Evolutionary conservation across 2,113 vertebrate genomes (phyloP).

Genomic region (Coryphaenoides rupestris): DNA sequence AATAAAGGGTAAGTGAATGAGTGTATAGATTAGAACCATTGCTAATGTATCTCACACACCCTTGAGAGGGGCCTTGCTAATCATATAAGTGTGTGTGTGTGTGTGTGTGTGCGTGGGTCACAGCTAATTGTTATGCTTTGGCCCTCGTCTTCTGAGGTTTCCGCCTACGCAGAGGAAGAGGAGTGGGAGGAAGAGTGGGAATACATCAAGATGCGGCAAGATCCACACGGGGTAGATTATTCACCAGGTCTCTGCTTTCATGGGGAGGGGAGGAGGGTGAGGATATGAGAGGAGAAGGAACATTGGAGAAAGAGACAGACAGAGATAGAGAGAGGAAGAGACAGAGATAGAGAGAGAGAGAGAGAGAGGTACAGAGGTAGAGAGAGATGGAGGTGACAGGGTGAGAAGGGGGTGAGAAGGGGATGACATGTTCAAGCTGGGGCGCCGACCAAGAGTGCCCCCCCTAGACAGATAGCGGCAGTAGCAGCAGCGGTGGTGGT

Average conservation of each 20-base stretch:
- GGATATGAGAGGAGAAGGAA: too few relatives aligned
- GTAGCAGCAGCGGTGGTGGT: too few relatives aligned
- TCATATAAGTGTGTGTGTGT: too few relatives aligned
- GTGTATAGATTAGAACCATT: too few relatives aligned
- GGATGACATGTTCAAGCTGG: neutral
- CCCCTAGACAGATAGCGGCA: too few relatives aligned
- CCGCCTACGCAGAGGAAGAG: conserved; percentile 30
- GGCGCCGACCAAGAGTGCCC: too few relatives aligned
- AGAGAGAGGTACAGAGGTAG: neutral
- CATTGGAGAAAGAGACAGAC: neutral
- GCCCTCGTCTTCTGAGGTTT: conserved; percentile 39
- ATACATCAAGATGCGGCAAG: conserved; percentile 1
- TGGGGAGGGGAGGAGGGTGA: neutral
- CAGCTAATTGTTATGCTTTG: conserved; percentile 6
- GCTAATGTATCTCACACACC: neutral
- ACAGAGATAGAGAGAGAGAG: neutral
- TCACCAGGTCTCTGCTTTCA: conserved; percentile 27
- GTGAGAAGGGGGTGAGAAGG: conserved; percentile 16
- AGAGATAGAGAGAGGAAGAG: conserved; percentile 1
- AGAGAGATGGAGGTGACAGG: neutral
- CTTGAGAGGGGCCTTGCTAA: too few relatives aligned
- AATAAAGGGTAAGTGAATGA: too few relatives aligned
- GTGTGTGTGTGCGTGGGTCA: neutral
- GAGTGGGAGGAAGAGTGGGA: conserved; percentile 11
- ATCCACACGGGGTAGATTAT: conserved; percentile 30